Conservation (phyloP, 2,797 vertebrate species). For the Streptopelia turtur region DNA sequence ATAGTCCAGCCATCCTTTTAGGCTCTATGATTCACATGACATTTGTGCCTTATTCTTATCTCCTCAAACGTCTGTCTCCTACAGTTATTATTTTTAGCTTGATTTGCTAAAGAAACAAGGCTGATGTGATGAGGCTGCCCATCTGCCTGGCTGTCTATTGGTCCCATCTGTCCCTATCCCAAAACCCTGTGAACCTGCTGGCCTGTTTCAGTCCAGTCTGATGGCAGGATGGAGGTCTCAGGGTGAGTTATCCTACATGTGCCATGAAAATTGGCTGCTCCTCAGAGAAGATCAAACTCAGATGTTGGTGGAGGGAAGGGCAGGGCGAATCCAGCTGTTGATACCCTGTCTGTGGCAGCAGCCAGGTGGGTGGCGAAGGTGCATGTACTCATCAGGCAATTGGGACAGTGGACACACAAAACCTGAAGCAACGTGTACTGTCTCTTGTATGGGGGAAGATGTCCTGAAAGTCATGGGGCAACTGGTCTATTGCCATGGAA, state of each 20-base stretch:
- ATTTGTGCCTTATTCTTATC: slow-evolving; percentile 41
- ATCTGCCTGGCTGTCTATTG: background rate
- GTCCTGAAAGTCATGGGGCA: background rate
- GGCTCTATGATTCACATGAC: slow-evolving; percentile 40
- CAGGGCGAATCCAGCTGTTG: background rate
- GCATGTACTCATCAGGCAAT: background rate
- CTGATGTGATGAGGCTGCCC: background rate
- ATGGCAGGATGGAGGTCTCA: background rate
- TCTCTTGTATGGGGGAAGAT: background rate
- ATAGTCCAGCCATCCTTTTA: slow-evolving; percentile 5
- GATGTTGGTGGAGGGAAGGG: background rate
- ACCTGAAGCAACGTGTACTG: background rate
- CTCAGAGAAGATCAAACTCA: fast-evolving
- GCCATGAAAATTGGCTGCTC: background rate
- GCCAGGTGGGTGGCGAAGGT: fast-evolving
- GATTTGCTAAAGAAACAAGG: background rate
- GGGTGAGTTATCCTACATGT: background rate
- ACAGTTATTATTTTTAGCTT: slow-evolving; percentile 37
- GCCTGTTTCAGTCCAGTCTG: background rate
- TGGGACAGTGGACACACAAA: background rate
- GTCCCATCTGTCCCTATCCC: background rate
- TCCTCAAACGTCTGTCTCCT: background rate
- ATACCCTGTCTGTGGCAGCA: background rate
- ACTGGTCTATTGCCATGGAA: background rate
- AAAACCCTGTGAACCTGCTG: background rate